These are phyloP conservation scores for Parambassis ranga DNA, from an alignment of 2,797 vertebrate species.

Conservation along the genomic window DNA sequence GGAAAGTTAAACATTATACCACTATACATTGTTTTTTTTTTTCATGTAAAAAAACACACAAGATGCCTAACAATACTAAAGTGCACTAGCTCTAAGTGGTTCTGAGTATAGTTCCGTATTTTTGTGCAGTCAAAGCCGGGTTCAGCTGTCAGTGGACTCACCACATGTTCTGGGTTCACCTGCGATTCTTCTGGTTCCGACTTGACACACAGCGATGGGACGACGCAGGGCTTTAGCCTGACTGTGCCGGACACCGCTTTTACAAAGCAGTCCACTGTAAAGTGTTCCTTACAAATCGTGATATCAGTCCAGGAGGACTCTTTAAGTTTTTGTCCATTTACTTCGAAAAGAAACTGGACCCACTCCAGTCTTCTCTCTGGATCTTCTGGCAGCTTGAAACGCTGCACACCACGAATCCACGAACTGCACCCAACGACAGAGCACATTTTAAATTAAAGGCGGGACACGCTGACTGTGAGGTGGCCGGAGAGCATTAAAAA, in stretches of 20 bases:
- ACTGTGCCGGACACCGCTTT: neutral
- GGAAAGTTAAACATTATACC: too few relatives aligned
- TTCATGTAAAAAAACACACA: too few relatives aligned
- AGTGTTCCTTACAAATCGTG: conserved; percentile 46
- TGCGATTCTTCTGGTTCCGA: neutral
- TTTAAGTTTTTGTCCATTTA: conserved; percentile 37
- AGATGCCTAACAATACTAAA: too few relatives aligned
- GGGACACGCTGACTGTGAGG: neutral
- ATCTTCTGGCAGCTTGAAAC: conserved; percentile 50
- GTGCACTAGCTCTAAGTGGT: too few relatives aligned
- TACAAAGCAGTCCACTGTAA: conserved; percentile 25
- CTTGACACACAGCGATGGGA: conserved; percentile 25
- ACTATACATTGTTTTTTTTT: too few relatives aligned
- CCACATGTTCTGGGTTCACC: neutral
- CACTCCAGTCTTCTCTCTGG: conserved; percentile 52
- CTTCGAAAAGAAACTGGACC: conserved; percentile 52
- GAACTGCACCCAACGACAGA: conserved; percentile 39
- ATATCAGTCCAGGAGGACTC: conserved; percentile 58
- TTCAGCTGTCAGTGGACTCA: too few relatives aligned
- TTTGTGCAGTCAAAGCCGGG: too few relatives aligned
- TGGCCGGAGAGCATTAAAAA: neutral
- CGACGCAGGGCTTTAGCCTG: conserved; percentile 17
- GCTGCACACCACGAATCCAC: neutral
- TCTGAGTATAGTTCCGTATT: too few relatives aligned
- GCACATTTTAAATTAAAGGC: conserved; percentile 17